Conservation (phyloP, 2,888 invertebrate species). For the Pasiphila rectangulata region DNA sequence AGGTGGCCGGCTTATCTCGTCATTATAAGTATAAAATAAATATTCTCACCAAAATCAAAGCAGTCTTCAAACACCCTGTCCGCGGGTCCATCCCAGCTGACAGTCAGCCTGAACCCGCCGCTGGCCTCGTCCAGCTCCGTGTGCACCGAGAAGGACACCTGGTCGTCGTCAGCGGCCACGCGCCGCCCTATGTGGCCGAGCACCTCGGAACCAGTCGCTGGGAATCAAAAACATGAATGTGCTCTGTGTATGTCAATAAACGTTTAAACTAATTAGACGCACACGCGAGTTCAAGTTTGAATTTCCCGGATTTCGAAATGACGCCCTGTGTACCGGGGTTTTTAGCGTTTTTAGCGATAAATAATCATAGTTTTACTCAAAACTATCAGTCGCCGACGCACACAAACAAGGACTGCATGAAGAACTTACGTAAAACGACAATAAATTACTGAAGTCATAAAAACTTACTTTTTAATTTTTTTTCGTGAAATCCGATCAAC, state of each 20-base stretch:
- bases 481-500: no score
- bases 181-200: constrained; percentile 60
- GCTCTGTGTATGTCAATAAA: no score
- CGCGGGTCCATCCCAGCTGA: constrained; percentile 65
- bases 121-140: constrained; percentile 42
- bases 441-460: neutral
- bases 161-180: constrained; percentile 41
- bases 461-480: neutral
- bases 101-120: constrained; percentile 53
- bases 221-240: no score
- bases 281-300: no score
- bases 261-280: no score
- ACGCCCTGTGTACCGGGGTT: no score
- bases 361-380: no score
- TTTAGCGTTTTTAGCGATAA: no score
- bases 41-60: constrained; percentile 62
- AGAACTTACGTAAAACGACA: neutral
- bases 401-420: no score
- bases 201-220: constrained; percentile 41
- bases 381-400: no score
- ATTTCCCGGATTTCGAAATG: no score
- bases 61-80: constrained; percentile 73
- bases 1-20: no score
- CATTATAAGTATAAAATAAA: neutral
- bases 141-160: constrained; percentile 50